Base-by-base conservation (phyloP, 2,113 vertebrate genomes). In the Plestiodon gilberti region DNA sequence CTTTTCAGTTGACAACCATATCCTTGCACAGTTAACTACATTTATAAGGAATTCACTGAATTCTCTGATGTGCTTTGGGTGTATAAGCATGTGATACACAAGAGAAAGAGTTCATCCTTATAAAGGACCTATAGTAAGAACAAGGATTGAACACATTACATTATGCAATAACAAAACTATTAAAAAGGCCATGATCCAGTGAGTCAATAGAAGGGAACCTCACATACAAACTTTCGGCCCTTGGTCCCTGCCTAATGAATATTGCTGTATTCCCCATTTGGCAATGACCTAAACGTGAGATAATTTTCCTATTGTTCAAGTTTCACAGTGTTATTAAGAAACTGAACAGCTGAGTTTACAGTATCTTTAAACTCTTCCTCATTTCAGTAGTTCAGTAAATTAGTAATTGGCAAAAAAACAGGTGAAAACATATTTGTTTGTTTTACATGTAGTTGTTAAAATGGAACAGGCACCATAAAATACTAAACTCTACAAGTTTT, bases 401-500 rank as follows among this genome's bases (percentile, higher is more conserved):
- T 88, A 87, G 81, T 93, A 96, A 94, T 76, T 94, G 84, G 90
- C 90, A 80, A 73, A 48, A 62, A 92, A 96, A 92, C 30, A 88
- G 91, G 82, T 75, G 89, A 91, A 94, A 94, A 95, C 59, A 13
- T 95, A 95, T 93, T 91, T 94, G 89, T 95, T 96, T 93, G 90
- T 79, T 95, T 96, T 94, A 91, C 93, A 94, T 86, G 90, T 86
- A 79, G 87, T 28, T 91, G 86, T 87, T 90, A 90, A 92, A 94
- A 88, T 62, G 87, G 86, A 93, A 91, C 80, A 88, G 91, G 84
- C 83, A 92, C 87, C 88, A 93, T 95, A 94, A 96, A 97, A 95
- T 90, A 94, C 92, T 90, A 96, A 96, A 95, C 89, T 81, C 76
- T 91, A 95, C 89, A 95, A 92, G 77, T 94, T 96, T 93, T 96